Evolutionary conservation across 2,888 invertebrate genomes (phyloP), one percentile per base, ranked within the genome.

Genomic region (Horisme vitalbata): DNA sequence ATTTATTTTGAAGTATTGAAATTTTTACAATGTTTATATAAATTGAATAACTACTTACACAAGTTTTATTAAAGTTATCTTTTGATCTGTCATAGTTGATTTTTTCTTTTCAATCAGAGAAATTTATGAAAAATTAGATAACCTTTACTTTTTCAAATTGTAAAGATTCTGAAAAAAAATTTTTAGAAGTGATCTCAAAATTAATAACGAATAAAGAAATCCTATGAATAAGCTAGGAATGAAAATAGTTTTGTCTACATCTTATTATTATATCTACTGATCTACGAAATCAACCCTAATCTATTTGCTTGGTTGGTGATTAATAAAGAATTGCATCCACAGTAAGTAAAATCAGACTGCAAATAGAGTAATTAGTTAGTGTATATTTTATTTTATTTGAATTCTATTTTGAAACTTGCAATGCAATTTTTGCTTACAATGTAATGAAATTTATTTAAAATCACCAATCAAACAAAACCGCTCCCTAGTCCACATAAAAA

Each of bases 221-320:
- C 20, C 36, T 39, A 21, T 38, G 21, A 43, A 47, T 37, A 47
- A 48, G 33, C 41, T 38, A 48, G 37, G 37, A 30, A 38, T 34
- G 28, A 43, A 43, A 43, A 36, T 31, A 36, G 26, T 11, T 26
- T 20, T 30, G 28, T 6, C 38, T 48, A 44, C 30, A 35, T 43
- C 24, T 32, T 39, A 34, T 31, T 24, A 46, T 38, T 41, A 32
- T 27, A 9, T 24, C 35, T 24, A 49, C 12, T 26, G 41, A 36
- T 43, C 51, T 57, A 54, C 49, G 46, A 49, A 52, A 39, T 54
- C 49, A 50, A 45, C 41, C 13, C 3, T 15, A 15, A 15, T 15
- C 3, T 3, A 15, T 15, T 15, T 20, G 30, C 7, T 14, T n/a
- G 4, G 24, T 13, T 10, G 26, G 8, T n/a, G n/a, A n/a, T n/a